Evolutionary conservation across 2,888 invertebrate species (phyloP), one percentile per base, ranked within the genome.

Genomic region (Plebejus melissa): DNA sequence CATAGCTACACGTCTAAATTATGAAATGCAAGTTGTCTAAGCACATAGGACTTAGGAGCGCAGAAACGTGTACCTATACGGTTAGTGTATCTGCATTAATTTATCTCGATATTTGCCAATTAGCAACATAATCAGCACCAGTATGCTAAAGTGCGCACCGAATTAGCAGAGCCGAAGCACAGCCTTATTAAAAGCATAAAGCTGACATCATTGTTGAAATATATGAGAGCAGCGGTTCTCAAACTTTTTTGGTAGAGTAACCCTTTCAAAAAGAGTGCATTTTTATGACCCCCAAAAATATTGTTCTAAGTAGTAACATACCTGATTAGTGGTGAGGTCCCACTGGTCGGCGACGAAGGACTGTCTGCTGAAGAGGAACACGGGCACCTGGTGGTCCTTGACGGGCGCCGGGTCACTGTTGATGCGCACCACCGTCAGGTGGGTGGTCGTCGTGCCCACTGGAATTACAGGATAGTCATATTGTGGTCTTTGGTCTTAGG

Each of bases 291-390:
- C 22, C 22, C 22, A 22, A 22, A 22, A 22, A 22, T 22, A 22
- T 22, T 22, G 22, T 22, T 22, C 22, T 22, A 0, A 22, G 9
- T 46, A n/a, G 69, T 7, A 13, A 80, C 84, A 83, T 78, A 97
- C 96, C 94, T 97, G 96, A 82, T 97, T 96, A 1, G 97, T 97
- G 28, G 97, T 97, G 76, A 97, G 94, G 86, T 97, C 97, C 97
- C 97, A 97, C 82, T 96, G 96, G 82, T 96, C 95, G 0, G 94
- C 93, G 58, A 95, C 94, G 83, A 95, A 95, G 71, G 94, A 94
- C 79, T 95, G 94, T 74, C 95, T 90, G 82, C 95, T 95, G 85
- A 95, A 95, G n/a, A 96, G 94, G 85, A 97, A 95, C 80, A 97
- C 96, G 0, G 97, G 97, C 1, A 97, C 97, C 86, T 97, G 96